A percentile compares a stretch with the other conserved stretches of the same genome.
These are phyloP conservation scores for Agapornis roseicollis DNA, from an alignment of 2,113 vertebrate genomes.

Conservation along the genomic window DNA sequence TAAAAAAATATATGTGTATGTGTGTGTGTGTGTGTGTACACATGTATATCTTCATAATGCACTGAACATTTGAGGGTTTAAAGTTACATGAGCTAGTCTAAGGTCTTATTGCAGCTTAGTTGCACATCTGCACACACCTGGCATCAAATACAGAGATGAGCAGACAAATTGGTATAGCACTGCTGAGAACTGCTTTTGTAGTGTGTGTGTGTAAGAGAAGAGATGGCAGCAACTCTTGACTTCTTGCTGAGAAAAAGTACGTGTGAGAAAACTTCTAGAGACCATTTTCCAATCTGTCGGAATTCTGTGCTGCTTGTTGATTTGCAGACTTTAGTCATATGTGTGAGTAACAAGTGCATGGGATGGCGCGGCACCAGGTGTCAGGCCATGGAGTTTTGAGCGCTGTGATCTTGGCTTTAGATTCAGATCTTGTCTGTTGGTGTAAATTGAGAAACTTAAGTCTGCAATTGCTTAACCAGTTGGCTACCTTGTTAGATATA, in stretches of 20 bases:
- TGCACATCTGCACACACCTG: background rate
- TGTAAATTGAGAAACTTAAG: background rate
- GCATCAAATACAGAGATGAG: background rate
- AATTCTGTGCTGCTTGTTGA: background rate
- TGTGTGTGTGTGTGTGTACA: background rate
- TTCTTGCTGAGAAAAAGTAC: background rate
- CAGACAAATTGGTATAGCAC: background rate
- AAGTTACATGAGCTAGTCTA: background rate
- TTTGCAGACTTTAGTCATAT: background rate
- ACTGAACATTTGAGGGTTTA: background rate
- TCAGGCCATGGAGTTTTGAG: background rate
- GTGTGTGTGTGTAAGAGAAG: background rate
- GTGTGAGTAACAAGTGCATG: background rate
- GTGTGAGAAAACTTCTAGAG: background rate
- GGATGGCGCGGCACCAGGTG: background rate
- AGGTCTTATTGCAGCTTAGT: background rate
- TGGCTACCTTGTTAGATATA: background rate
- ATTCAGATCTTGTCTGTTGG: background rate
- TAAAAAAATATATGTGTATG: accelerated
- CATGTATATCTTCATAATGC: background rate
- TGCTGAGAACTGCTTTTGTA: background rate
- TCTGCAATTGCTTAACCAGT: background rate
- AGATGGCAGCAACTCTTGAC: background rate
- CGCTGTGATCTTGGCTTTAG: background rate
- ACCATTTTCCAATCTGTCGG: background rate